These are phyloP conservation scores for Gymnoscopelus microlampas DNA, from an alignment of 2,797 vertebrate species.

Conservation along the genomic window DNA sequence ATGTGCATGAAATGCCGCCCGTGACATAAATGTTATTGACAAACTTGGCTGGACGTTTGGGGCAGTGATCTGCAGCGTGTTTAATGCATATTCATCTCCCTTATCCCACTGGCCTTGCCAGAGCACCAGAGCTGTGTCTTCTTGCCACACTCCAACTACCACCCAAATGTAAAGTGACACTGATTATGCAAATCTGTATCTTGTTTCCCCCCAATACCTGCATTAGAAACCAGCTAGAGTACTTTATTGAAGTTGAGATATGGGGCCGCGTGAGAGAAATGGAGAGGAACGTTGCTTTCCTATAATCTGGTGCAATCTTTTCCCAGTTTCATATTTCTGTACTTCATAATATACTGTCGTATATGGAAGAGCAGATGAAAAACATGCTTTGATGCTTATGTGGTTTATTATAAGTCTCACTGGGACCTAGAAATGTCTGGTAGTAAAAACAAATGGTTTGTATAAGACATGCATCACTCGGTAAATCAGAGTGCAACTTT, in stretches of 20 bases:
- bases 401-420: slow-evolving; percentile 58
- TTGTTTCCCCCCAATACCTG: slow-evolving; percentile 82
- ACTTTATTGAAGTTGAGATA: slow-evolving; percentile 82
- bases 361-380: slow-evolving; percentile 70
- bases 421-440: slow-evolving; percentile 66
- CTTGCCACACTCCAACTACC: slow-evolving; percentile 81
- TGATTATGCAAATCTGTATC: slow-evolving; percentile 89
- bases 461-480: too few species aligned
- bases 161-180: slow-evolving; percentile 87
- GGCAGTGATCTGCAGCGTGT: slow-evolving; percentile 77
- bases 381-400: slow-evolving; percentile 72
- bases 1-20: slow-evolving; percentile 75
- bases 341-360: slow-evolving; percentile 74
- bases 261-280: slow-evolving; percentile 56
- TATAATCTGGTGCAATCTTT: slow-evolving; percentile 78
- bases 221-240: slow-evolving; percentile 69
- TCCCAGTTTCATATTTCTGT: slow-evolving; percentile 70
- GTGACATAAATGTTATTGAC: slow-evolving; percentile 82
- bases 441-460: slow-evolving; percentile 40
- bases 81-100: slow-evolving; percentile 83
- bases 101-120: slow-evolving; percentile 77
- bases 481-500: too few species aligned
- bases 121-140: slow-evolving; percentile 78
- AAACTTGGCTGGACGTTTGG: slow-evolving; percentile 83
- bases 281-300: slow-evolving; percentile 51